phyloP scores from a whole-genome alignment of 2,888 invertebrate genomes.

The Nineta flava region DNA sequence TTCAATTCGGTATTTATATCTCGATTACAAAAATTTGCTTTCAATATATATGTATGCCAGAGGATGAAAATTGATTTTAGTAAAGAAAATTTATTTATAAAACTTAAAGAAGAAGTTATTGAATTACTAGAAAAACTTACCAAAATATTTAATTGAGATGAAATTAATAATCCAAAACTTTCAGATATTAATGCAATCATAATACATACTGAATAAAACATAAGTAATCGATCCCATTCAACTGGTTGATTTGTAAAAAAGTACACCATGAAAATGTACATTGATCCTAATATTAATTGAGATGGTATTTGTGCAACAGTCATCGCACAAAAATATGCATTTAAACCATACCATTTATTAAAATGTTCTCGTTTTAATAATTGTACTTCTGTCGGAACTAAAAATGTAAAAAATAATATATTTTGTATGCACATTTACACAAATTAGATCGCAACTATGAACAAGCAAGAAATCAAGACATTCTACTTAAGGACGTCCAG shows the following conservation, averaged over 20 bases:
- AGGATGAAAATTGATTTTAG: too few species aligned
- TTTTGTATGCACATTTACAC: neutral
- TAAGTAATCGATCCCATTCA: conserved; percentile 45
- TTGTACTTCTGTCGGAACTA: conserved; percentile 66
- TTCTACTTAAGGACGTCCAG: too few species aligned
- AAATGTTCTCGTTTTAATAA: conserved; percentile 68
- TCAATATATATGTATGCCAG: too few species aligned
- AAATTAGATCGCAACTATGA: too few species aligned
- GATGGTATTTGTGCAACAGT: conserved; percentile 54
- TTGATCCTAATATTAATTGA: conserved; percentile 47
- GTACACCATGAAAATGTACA: conserved; percentile 57
- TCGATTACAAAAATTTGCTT: too few species aligned
- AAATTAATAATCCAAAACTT: conserved; percentile 58
- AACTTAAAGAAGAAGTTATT: too few species aligned
- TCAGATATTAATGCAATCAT: conserved; percentile 62
- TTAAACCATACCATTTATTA: conserved; percentile 69
- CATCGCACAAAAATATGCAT: conserved; percentile 62
- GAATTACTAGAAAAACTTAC: conserved; percentile 47
- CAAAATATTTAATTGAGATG: conserved; percentile 57
- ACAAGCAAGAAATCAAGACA: too few species aligned
- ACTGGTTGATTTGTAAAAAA: conserved; percentile 60
- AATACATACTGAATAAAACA: conserved; percentile 54
- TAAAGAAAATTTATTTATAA: too few species aligned
- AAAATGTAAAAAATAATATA: neutral
- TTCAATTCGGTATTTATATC: too few species aligned